Evolutionary conservation across 30 jellyfish, hydroid and myxozoan species (phyloP).

Genomic region (Aurelia aurita): DNA sequence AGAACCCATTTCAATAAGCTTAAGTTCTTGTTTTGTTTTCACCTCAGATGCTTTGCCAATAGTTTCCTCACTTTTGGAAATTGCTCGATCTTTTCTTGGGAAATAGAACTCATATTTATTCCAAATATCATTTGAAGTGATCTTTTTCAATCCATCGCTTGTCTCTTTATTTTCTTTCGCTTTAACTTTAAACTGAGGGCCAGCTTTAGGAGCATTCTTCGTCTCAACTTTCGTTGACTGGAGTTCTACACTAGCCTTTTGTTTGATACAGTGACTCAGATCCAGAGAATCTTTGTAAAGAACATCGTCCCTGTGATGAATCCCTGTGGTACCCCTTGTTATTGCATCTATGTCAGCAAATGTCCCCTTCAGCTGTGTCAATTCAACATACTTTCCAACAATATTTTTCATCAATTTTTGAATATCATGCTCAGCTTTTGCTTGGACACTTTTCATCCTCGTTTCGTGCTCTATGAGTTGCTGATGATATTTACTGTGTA

Average conservation of each 20-base stretch:
- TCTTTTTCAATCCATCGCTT: not conserved
- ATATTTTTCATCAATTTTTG: conserved; percentile 83
- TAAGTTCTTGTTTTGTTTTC: not conserved
- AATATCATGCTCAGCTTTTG: conserved; percentile 87
- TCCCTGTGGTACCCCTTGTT: not conserved
- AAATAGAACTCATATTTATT: conserved; percentile 34
- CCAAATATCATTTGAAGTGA: not conserved
- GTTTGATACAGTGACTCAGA: not conserved
- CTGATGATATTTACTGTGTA: conserved; percentile 78
- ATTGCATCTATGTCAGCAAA: conserved; percentile 1
- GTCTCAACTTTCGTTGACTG: not conserved
- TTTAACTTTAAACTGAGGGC: not conserved
- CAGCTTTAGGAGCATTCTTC: not conserved
- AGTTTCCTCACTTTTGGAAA: not conserved
- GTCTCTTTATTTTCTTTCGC: not conserved
- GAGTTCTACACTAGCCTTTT: not conserved
- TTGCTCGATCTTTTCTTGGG: conserved; percentile 31
- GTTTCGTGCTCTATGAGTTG: conserved; percentile 86
- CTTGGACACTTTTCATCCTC: conserved; percentile 81
- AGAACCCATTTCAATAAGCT: not conserved
- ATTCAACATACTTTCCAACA: conserved; percentile 81
- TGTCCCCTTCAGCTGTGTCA: conserved; percentile 41
- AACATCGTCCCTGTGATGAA: not conserved
- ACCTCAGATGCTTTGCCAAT: not conserved
- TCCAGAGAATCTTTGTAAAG: not conserved